Evolutionary conservation across 2,797 vertebrate genomes (phyloP).

Genomic region (Cynodonichthys magdalenae): DNA sequence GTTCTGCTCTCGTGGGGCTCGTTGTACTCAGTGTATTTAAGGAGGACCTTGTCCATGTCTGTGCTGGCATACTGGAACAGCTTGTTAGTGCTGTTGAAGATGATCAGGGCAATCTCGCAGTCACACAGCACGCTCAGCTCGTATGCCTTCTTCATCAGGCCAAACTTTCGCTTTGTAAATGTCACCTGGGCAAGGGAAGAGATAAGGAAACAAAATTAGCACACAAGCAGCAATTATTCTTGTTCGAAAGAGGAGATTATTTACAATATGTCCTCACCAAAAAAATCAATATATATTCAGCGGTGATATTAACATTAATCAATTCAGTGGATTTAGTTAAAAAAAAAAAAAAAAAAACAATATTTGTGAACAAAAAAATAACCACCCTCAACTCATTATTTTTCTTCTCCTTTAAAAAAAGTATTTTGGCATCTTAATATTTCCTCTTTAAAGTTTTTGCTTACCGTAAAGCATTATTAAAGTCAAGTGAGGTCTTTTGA

Average conservation of each 20-base stretch:
- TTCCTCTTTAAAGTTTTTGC: slow-evolving; percentile 35
- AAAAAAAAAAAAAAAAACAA: no score
- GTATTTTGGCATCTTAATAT: slow-evolving; percentile 34
- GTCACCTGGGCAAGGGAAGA: slow-evolving; percentile 84
- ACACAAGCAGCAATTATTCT: slow-evolving; percentile 9
- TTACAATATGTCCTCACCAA: not conserved
- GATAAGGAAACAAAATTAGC: slow-evolving; percentile 23
- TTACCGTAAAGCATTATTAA: slow-evolving; percentile 38
- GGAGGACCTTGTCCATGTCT: slow-evolving; percentile 97
- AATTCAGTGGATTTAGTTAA: not conserved
- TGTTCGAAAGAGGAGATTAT: not conserved
- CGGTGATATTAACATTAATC: not conserved
- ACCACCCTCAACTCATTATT: no score
- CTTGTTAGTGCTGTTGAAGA: slow-evolving; percentile 98
- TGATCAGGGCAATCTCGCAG: slow-evolving; percentile 98
- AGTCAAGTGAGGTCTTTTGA: slow-evolving; percentile 53
- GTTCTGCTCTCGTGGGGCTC: slow-evolving; percentile 96
- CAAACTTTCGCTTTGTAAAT: slow-evolving; percentile 97
- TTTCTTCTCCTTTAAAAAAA: not conserved
- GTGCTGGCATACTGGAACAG: slow-evolving; percentile 98
- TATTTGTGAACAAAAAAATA: no score
- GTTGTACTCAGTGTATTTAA: slow-evolving; percentile 97
- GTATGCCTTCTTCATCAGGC: slow-evolving; percentile 97
- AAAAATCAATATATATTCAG: not conserved
- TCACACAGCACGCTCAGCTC: slow-evolving; percentile 96